Evolutionary conservation across 53 echinoderm and acorn worm genomes (phyloP).

Genomic region (Echinometra lucunter): DNA sequence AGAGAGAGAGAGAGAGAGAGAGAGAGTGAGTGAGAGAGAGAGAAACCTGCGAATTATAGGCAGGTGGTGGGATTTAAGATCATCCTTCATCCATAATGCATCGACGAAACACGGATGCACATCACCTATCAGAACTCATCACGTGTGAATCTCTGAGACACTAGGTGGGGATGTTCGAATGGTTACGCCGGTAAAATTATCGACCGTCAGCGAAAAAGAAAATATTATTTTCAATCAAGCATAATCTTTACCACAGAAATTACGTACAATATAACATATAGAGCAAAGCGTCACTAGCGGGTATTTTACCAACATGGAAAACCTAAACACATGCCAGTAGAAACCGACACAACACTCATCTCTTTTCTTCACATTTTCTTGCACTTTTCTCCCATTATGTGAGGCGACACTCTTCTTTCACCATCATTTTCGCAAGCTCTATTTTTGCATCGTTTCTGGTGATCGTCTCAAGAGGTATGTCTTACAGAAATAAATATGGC

Average conservation of each 20-base stretch:
- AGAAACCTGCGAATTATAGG: too few relatives aligned
- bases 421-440: neutral
- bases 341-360: neutral
- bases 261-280: neutral
- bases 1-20: neutral
- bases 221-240: neutral
- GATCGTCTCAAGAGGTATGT: neutral
- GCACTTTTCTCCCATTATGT: neutral
- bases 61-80: slow-evolving; percentile 8
- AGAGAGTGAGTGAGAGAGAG: neutral
- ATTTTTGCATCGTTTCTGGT: neutral
- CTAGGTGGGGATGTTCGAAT: neutral
- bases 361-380: neutral
- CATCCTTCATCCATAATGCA: slow-evolving; percentile 51
- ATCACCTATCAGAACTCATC: slow-evolving; percentile 3
- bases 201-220: neutral
- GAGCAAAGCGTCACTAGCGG: neutral
- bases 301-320: neutral
- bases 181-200: neutral
- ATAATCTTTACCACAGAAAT: neutral
- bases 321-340: neutral
- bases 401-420: neutral
- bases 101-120: slow-evolving; percentile 6
- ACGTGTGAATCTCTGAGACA: neutral
- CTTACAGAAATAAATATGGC: neutral